phyloP scores from a whole-genome alignment of 2,888 invertebrate genomes.

The Chrysodeixis includens region DNA sequence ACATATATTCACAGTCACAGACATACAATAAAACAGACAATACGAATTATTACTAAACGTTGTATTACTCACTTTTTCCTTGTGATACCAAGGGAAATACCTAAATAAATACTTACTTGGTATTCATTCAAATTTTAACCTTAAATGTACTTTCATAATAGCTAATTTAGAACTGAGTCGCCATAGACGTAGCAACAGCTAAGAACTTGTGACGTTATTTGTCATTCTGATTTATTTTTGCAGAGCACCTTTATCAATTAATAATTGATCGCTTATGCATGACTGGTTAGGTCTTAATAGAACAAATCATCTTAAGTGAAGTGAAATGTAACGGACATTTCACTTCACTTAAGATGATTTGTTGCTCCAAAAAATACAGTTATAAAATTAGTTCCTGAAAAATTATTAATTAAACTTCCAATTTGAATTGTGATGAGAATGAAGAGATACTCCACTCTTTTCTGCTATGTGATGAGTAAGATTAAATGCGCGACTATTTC shows the following conservation, averaged over 20 bases:
- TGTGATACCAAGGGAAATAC: constrained; percentile 17
- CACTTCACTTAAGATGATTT: too few species aligned
- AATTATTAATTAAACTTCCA: too few species aligned
- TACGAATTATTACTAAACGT: constrained; percentile 14
- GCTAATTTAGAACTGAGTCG: constrained; percentile 20
- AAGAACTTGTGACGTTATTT: constrained; percentile 41
- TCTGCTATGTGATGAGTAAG: too few species aligned
- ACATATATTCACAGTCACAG: constrained; percentile 12
- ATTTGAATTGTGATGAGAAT: too few species aligned
- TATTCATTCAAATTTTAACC: not conserved
- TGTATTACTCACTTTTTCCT: constrained; percentile 46
- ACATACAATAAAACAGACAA: constrained; percentile 20
- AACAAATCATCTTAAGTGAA: too few species aligned
- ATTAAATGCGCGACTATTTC: too few species aligned
- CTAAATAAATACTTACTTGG: constrained; percentile 13
- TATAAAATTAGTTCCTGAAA: too few species aligned
- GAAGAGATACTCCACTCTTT: too few species aligned
- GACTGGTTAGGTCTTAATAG: not conserved
- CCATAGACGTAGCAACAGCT: constrained; percentile 11
- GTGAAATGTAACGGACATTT: too few species aligned
- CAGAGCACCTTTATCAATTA: not conserved
- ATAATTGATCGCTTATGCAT: not conserved
- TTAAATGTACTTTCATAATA: constrained; percentile 2
- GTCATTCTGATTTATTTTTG: not conserved
- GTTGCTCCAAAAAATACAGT: too few species aligned